Base-by-base conservation (phyloP, 1,140 invertebrate genomes). In the Micrasema longulum region DNA sequence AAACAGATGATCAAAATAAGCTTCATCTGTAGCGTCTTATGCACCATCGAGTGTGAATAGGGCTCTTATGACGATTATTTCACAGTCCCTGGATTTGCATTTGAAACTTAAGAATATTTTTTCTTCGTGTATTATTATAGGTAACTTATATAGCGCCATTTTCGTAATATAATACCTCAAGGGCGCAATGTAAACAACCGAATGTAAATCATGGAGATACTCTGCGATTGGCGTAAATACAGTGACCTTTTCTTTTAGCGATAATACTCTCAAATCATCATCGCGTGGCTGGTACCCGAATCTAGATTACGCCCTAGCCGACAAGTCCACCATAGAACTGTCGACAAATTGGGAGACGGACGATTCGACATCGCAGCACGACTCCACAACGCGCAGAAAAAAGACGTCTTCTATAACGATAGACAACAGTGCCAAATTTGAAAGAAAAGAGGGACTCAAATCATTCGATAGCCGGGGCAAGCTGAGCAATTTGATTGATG, bases 321-420 rank as follows among this genome's bases (percentile, higher is more conserved):
- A 71, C 26, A 64, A 70, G 35, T 65, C 52, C 16, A 53, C 53
- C 20, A 50, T 72, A 18, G 71, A 73, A 36, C 45, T 73, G 16
- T 70, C 53, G 10, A 72, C 74, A 11, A 73, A 76, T 65, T 76
- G 74, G 74, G 74, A 76, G 16, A 71, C 74, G 10, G 74, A 76
- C 38, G 74, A 76, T 18, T 76, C 74, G 4, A n/a, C 43, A 43
- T 72, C 70, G 16, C 70, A 65, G 16, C 45, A 50, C 12, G 60
- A 64, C 43, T 26, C 57, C 55, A 52, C 9, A 0, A 43, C 16
- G 12, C 23, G 26, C 0, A 45, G 43, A 22, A 60, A 62, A 14
- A 53, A 23, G 12, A 22, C 14, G 2, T 52, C 38, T 2, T 18
- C 26, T 2, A n/a, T 20, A 11, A 60, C 67, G 4, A 31, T 53